A percentile compares a stretch with the other conserved stretches of the same genome.
Conservation (phyloP, 2,888 invertebrate species). For the Dolichopus griseipennis region DNA sequence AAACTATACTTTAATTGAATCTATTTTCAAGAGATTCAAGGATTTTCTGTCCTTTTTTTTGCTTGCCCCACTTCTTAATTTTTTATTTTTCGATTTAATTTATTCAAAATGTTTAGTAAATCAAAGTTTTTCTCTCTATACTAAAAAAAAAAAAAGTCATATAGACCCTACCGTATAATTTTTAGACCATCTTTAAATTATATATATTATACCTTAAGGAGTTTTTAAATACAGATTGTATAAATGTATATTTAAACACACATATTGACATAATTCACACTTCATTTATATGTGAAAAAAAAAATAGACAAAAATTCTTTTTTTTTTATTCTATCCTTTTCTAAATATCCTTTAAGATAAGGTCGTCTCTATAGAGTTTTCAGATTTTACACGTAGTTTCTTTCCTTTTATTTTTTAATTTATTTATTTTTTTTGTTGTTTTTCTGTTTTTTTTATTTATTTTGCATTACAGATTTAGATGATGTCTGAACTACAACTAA, state of each 20-base stretch:
- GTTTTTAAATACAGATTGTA: not conserved
- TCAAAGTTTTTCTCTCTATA: no score
- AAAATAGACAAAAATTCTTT: no score
- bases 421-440: not conserved
- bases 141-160: no score
- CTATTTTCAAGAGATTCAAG: no score
- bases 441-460: not conserved
- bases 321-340: not conserved
- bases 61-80: no score
- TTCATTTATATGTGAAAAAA: not conserved
- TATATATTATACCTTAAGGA: not conserved
- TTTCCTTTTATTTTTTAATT: not conserved
- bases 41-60: no score
- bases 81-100: no score
- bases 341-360: not conserved
- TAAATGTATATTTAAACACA: not conserved
- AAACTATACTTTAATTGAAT: no score
- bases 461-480: not conserved
- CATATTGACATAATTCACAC: not conserved
- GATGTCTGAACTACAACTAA: not conserved
- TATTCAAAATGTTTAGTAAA: no score
- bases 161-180: no score
- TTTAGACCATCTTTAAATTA: no score
- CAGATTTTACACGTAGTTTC: not conserved
- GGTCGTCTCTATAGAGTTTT: not conserved